Evolutionary conservation across 2,797 vertebrate species (phyloP), one percentile per base, ranked within the genome.

Genomic region (Scleropages formosus): DNA sequence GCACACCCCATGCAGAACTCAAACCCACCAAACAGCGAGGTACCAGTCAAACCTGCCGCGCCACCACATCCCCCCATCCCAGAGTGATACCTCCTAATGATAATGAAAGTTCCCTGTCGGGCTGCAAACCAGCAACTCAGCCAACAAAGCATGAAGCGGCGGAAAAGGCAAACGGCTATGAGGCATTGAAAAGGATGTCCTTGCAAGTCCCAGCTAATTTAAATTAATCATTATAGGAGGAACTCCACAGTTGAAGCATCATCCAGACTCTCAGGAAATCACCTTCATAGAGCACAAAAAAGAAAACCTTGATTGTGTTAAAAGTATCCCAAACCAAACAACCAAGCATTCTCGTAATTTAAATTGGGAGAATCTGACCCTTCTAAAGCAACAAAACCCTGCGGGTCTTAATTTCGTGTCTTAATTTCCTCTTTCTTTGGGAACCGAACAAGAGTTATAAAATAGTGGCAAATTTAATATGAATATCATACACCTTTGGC

Each of bases 71-170:
- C 62, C 31, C 51, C 20, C 64, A 9, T 18, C 65, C 74, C 31
- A 12, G 20, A 13, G 13, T 62, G 68, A 67, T 13, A 44, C 26
- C 44, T n/a, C 60, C 63, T 24, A 49, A 63, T 70, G 63, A 69
- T 18, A 10, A 46, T 26, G 49, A 47, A 53, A 11, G 39, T n/a
- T 69, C 13, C 49, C 60, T 44, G 11, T 8, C 26, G 46, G 71
- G 75, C 71, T 24, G 26, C 44, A 71, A n/a, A 74, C 65, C 31
- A 4, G 15, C 56, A 26, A 24, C 18, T 9, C 61, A 27, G 72
- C 26, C n/a, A 62, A 70, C 22, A 62, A 63, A 61, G 44, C n/a
- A 1, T 53, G 7, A 56, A 26, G 53, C 67, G 44, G 71, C 20
- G 4, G 13, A 4, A 20, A 56, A 56, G 13, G n/a, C 60, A 47